Conservation (phyloP, 2,797 vertebrate genomes). For the Microcaecilia unicolor region DNA sequence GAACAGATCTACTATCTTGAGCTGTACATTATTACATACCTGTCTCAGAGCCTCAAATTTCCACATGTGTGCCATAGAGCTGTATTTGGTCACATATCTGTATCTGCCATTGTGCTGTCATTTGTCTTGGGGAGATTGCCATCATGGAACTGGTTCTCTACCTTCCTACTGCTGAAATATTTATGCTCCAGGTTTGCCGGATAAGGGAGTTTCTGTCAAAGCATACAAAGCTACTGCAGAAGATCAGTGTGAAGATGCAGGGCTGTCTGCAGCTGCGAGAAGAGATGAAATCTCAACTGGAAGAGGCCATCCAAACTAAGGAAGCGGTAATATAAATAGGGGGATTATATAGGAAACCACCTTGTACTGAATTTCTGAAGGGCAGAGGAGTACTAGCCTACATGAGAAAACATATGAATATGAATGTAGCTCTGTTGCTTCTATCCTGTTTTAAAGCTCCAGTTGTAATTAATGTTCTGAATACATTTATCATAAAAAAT, state of each 20-base stretch:
- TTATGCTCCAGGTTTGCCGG: constrained; percentile 37
- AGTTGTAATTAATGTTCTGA: too few species aligned
- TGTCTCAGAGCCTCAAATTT: too few species aligned
- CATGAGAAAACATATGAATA: too few species aligned
- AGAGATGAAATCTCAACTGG: constrained; percentile 51
- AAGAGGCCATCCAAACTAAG: constrained; percentile 55
- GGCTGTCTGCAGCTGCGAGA: constrained; percentile 53
- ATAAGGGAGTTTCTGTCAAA: constrained; percentile 44
- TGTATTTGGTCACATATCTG: fast-evolving
- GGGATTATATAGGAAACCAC: too few species aligned
- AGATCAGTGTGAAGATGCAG: constrained; percentile 51
- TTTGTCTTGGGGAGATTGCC: too few species aligned
- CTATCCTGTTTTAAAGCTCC: too few species aligned
- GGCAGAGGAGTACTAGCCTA: too few species aligned
- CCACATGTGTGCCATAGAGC: fast-evolving
- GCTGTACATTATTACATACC: too few species aligned
- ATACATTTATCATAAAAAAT: too few species aligned
- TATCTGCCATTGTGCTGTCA: background rate
- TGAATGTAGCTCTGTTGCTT: too few species aligned
- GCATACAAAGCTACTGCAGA: constrained; percentile 38
- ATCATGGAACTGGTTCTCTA: background rate
- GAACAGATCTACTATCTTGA: too few species aligned
- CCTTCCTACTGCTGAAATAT: background rate
- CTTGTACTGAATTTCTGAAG: too few species aligned
- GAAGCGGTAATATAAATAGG: constrained; percentile 66